Evolutionary conservation across 2,888 invertebrate genomes (phyloP), one percentile per base, ranked within the genome.

Genomic region (Deilephila elpenor): DNA sequence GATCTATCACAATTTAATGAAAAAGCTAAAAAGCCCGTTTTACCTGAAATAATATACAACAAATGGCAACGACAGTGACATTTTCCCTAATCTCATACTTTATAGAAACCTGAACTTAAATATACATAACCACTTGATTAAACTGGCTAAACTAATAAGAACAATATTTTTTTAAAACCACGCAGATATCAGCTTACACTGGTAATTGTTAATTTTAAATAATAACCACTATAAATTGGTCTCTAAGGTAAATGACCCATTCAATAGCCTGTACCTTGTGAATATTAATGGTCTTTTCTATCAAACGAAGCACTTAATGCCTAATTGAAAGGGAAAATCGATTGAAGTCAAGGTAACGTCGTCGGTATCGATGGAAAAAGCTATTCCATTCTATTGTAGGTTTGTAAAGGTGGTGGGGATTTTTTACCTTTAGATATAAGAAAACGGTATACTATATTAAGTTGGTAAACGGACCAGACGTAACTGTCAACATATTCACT

Each of bases 221-320:
- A 34, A 14, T 4, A 1, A 60, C 73, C 70, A 70, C n/a, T 44
- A 51, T n/a, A 73, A 29, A 61, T 32, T 51, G 72, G 32, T 20
- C 62, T 32, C 51, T 62, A 29, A 51, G 51, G 51, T 62, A 62
- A 62, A 34, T n/a, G 34, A 62, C 34, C 61, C 32, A 32, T 62
- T 62, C 34, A 32, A 32, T 62, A 64, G 53, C 34, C 11, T 17
- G 5, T 19, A 56, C 37, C 29, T 56, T 56, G 64, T 64, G 72
- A 72, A 72, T 72, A 72, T 72, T 72, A 72, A 72, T 72, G 72
- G 62, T 72, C 20, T 59, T 56, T 72, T 72, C 64, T 56, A 64
- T 56, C 53, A 64, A 64, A 59, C 71, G 64, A 64, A 72, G 34
- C 62, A 62, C 51, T 64, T 72, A 64, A 64, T 72, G 37, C 37